These are phyloP conservation scores for Prinia subflava DNA, from an alignment of 2,113 vertebrate species.

Conservation along the genomic window DNA sequence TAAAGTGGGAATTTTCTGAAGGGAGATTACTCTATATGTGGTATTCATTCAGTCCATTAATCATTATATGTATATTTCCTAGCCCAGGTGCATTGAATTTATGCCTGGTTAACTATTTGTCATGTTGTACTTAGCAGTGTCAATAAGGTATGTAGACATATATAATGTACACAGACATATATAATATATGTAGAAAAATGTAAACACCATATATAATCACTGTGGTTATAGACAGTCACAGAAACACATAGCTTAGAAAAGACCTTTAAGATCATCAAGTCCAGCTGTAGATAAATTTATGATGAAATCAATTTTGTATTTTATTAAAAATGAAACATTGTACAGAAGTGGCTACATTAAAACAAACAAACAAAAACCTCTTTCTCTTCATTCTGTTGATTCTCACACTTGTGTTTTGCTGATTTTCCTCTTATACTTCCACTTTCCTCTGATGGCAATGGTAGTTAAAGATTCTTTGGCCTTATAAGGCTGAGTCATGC, in stretches of 20 bases:
- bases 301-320: background rate
- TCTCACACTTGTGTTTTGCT: background rate
- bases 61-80: background rate
- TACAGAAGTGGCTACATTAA: background rate
- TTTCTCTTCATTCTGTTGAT: background rate
- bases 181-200: background rate
- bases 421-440: background rate
- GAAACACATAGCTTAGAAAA: background rate
- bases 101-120: background rate
- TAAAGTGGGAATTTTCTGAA: background rate
- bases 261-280: background rate
- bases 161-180: background rate
- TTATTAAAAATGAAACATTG: background rate
- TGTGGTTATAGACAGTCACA: background rate
- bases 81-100: background rate
- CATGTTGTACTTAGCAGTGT: background rate
- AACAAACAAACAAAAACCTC: background rate
- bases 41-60: background rate
- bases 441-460: background rate
- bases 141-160: background rate
- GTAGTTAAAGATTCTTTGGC: background rate
- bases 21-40: background rate
- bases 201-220: background rate
- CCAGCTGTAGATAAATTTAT: background rate
- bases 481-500: background rate